A percentile compares a stretch with the other conserved stretches of the same genome.
phyloP scores from a whole-genome alignment of 2,797 vertebrate species.

The Karalla daura region DNA sequence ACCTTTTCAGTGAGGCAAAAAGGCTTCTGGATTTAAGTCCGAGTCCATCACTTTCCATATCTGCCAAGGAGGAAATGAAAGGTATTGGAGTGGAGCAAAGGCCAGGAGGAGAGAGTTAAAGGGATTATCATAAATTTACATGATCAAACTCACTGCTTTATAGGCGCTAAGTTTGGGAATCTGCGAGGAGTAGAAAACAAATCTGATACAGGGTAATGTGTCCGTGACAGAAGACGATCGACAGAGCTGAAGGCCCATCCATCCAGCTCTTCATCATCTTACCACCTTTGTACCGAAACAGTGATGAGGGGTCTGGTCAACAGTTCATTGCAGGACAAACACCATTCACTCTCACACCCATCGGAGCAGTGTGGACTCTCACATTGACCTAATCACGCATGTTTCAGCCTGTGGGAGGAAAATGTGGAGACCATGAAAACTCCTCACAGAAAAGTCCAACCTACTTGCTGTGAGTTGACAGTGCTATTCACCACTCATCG shows the following conservation, averaged over 20 bases:
- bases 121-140: conserved; percentile 83
- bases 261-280: conserved; percentile 8
- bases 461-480: too few relatives aligned
- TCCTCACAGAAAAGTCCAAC: too few relatives aligned
- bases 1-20: conserved; percentile 48
- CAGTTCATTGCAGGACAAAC: too few relatives aligned
- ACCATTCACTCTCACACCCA: too few relatives aligned
- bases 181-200: conserved; percentile 32
- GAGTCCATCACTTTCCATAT: conserved; percentile 66
- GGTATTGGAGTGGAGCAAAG: conserved; percentile 60
- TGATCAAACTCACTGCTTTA: conserved; percentile 59
- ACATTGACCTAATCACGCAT: too few relatives aligned
- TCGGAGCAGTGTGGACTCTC: too few relatives aligned
- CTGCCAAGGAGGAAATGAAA: conserved; percentile 64
- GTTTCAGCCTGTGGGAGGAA: too few relatives aligned
- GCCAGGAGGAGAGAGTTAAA: conserved; percentile 52
- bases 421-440: too few relatives aligned
- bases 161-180: conserved; percentile 25
- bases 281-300: too few relatives aligned
- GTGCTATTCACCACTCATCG: too few relatives aligned
- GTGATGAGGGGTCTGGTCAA: too few relatives aligned
- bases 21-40: conserved; percentile 41
- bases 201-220: background rate
- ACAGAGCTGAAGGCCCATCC: conserved; percentile 1
- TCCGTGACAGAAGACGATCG: conserved; percentile 1